Base-by-base conservation (phyloP, 2,888 invertebrate species). In the Ectemnius continuus region DNA sequence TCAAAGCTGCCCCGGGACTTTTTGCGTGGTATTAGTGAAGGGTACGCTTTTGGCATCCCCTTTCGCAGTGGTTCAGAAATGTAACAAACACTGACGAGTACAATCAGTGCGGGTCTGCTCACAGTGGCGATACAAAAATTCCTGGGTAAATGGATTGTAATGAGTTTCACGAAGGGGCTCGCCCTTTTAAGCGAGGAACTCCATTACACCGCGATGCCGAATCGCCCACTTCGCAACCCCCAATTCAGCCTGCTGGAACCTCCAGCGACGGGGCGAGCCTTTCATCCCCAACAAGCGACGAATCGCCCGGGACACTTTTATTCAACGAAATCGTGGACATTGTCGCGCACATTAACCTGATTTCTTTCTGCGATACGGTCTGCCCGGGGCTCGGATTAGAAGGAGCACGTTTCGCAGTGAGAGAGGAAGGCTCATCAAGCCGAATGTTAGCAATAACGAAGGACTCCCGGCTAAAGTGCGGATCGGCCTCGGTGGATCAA, bases 291-390 rank as follows among this genome's bases (percentile, higher is more conserved):
- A 73, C 68, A 70, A 67, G 48, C 56, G 36, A 11, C 62, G 65
- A 61, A 67, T 74, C 61, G 56, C 2, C 52, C 18, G 47, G 75
- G 52, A 70, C 61, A 66, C 60, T 69, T 78, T 75, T 81, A 65
- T 73, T 70, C 63, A 63, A 61, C 67, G 58, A 70, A 73, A 81
- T 79, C 70, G 72, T 70, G 47, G 62, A 62, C 73, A 76, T 79
- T 75, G 79, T 76, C 76, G 61, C 66, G 67, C 48, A 67, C 74
- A 75, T 81, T 81, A 67, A 76, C 76, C 70, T 60, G 69, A 81
- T 76, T 81, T 74, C 70, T 23, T 63, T 46, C 61, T 45, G 47
- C 61, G 61, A 26, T 61, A 47, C 67, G 58, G 28, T 23, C 23
- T 23, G 3, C 23, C 23, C 23, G 23, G 3, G 66, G n/a, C 58